Evolutionary conservation across 1,140 invertebrate species (phyloP).

Genomic region (Drosophila elegans): DNA sequence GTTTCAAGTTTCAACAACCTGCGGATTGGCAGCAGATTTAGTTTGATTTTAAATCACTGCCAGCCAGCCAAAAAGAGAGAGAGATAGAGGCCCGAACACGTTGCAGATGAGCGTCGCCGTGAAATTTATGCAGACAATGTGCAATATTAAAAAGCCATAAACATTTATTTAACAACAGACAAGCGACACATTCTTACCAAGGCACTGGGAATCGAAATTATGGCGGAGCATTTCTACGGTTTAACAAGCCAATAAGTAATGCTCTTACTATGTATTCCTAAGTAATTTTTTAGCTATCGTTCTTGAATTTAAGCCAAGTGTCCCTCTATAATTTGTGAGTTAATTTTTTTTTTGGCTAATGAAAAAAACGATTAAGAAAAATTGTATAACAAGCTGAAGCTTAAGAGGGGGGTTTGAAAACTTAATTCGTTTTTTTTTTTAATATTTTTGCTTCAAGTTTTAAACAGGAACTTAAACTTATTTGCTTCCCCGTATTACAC

Average conservation of each 20-base stretch:
- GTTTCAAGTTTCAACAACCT: constrained; percentile 81
- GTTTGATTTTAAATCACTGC: constrained; percentile 76
- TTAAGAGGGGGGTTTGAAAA: background rate
- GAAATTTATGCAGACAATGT: constrained; percentile 82
- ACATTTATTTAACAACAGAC: constrained; percentile 80
- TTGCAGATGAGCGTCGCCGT: constrained; percentile 51
- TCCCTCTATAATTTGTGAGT: constrained; percentile 46
- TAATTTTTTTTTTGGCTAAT: constrained; percentile 22
- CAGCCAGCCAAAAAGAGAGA: constrained; percentile 8
- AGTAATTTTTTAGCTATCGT: background rate
- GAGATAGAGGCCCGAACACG: constrained; percentile 48
- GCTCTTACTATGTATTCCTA: background rate
- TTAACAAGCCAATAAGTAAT: background rate
- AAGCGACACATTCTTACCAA: constrained; percentile 59
- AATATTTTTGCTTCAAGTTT: background rate
- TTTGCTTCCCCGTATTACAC: too few relatives aligned
- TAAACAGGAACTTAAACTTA: background rate
- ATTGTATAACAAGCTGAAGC: too few relatives aligned
- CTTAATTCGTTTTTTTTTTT: background rate
- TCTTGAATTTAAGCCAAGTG: constrained; percentile 21
- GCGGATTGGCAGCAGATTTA: constrained; percentile 78
- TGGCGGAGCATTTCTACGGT: background rate
- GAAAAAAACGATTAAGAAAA: background rate
- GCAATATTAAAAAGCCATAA: constrained; percentile 83
- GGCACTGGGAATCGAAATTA: background rate